These are phyloP conservation scores for Acrossocheilus fasciatus DNA, from an alignment of 2,797 vertebrate species.

Conservation along the genomic window DNA sequence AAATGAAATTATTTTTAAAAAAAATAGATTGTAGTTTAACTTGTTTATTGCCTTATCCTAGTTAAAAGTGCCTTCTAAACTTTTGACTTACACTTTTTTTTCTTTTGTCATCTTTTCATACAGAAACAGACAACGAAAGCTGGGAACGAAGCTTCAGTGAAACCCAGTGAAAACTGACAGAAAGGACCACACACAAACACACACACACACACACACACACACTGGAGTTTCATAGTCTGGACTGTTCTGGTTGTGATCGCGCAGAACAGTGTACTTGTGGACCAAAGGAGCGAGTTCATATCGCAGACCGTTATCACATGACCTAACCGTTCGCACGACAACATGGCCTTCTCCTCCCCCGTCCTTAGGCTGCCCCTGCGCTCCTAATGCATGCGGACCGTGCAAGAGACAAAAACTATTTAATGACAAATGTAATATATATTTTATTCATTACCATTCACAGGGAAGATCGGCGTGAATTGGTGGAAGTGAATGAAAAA, in stretches of 20 bases:
- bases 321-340: constrained; percentile 20
- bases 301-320: constrained; percentile 54
- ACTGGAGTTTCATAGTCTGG: constrained; percentile 80
- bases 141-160: constrained; percentile 98
- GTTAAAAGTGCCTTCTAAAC: not conserved
- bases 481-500: constrained; percentile 33
- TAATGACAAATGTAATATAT: constrained; percentile 83
- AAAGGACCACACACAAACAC: constrained; percentile 59
- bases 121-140: constrained; percentile 99
- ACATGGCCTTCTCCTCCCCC: constrained; percentile 71
- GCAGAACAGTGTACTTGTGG: constrained; percentile 78
- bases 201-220: constrained; percentile 60
- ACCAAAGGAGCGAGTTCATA: constrained; percentile 78
- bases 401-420: constrained; percentile 85
- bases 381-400: constrained; percentile 90
- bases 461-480: constrained; percentile 71
- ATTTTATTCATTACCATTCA: constrained; percentile 84
- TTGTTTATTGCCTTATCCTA: not conserved
- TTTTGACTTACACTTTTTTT: not conserved
- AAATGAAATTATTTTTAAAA: not conserved
- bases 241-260: constrained; percentile 73
- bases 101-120: constrained; percentile 3
- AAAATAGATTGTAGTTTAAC: not conserved
- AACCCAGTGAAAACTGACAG: constrained; percentile 66
- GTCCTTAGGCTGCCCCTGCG: constrained; percentile 80